These are phyloP conservation scores for mouse (Mus musculus) DNA, from an alignment of 2,113 vertebrate genomes.

Conservation along the genomic window GRCm39 chr14:10323001-10323500, in stretches of 20 bases:
- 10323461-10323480: background rate
- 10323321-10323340: accelerated
- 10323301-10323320: background rate
- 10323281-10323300: background rate
- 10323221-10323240: background rate
- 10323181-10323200: background rate
- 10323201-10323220: background rate
- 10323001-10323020: background rate
- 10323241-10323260: background rate
- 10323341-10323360: accelerated
- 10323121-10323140: background rate
- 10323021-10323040: no score
- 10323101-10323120: background rate
- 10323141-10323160: background rate
- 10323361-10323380: background rate
- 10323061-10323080: background rate
- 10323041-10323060: background rate
- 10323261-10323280: background rate
- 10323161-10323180: background rate
- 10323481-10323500: background rate
- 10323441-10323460: background rate
- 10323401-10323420: background rate
- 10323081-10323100: background rate
- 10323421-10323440: background rate
- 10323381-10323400: background rate